These are phyloP conservation scores for Anguilla obscura DNA, from an alignment of 2,797 vertebrate genomes.

Conservation along the genomic window DNA sequence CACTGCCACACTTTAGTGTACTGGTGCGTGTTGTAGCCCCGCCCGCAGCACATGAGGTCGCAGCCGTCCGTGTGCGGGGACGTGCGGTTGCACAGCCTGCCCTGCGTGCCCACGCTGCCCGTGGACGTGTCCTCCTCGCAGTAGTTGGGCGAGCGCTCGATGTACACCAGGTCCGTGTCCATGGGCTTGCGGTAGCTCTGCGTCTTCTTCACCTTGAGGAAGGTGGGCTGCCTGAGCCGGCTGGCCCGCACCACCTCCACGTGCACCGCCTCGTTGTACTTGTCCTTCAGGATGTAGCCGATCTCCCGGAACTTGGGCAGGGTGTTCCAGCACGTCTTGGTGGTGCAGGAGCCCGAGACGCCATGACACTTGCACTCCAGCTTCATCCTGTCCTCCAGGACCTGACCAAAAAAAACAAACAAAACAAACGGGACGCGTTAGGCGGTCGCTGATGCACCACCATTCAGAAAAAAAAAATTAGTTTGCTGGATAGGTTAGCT, in stretches of 20 bases:
- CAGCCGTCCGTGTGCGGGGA: slow-evolving; percentile 85
- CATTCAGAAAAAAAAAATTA: background rate
- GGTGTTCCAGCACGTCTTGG: slow-evolving; percentile 98
- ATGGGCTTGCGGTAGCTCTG: slow-evolving; percentile 94
- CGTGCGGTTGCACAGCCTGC: slow-evolving; percentile 93
- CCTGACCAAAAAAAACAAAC: slow-evolving; percentile 61
- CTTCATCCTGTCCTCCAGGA: slow-evolving; percentile 94
- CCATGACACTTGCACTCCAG: slow-evolving; percentile 97
- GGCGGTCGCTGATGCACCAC: background rate
- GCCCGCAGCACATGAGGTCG: slow-evolving; percentile 93
- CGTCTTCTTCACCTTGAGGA: slow-evolving; percentile 92
- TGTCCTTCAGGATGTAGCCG: slow-evolving; percentile 91
- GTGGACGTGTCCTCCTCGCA: slow-evolving; percentile 94
- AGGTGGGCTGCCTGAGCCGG: slow-evolving; percentile 91
- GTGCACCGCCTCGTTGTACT: slow-evolving; percentile 88
- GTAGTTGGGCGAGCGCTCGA: slow-evolving; percentile 98
- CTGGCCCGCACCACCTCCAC: slow-evolving; percentile 94
- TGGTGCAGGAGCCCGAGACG: slow-evolving; percentile 96
- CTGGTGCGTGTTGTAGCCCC: slow-evolving; percentile 94
- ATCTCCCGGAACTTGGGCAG: slow-evolving; percentile 96
- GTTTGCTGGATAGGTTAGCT: background rate
- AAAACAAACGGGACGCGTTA: slow-evolving; percentile 26
- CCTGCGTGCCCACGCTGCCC: slow-evolving; percentile 89
- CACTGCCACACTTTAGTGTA: slow-evolving; percentile 98
- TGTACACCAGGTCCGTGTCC: slow-evolving; percentile 93